A percentile compares a stretch with the other conserved stretches of the same genome.
phyloP scores from a whole-genome alignment of 2,113 vertebrate species.

The Phrynosoma blainvillii region DNA sequence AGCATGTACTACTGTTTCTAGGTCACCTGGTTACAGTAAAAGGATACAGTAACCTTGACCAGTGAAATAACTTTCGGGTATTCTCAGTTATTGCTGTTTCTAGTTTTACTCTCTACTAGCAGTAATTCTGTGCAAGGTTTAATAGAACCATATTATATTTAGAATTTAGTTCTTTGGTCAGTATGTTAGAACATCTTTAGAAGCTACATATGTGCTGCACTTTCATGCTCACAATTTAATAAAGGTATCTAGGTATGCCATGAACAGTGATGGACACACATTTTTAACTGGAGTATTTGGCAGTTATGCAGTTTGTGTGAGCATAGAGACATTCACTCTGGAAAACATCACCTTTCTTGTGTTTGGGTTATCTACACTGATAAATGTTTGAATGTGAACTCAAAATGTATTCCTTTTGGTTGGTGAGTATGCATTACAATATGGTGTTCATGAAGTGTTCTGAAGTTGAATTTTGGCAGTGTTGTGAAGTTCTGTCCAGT shows the following conservation, averaged over 20 bases:
- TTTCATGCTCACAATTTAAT: background rate
- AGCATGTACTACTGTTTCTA: too few relatives aligned
- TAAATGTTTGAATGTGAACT: background rate
- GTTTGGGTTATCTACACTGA: background rate
- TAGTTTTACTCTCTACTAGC: background rate
- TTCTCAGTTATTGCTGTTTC: too few relatives aligned
- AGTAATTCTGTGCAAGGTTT: background rate
- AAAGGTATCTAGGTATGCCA: background rate
- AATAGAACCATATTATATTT: too few relatives aligned
- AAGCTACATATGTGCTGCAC: background rate
- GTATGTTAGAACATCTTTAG: background rate
- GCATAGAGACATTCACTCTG: background rate
- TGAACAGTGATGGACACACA: background rate
- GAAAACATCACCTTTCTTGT: background rate
- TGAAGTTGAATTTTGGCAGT: background rate
- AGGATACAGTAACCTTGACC: too few relatives aligned
- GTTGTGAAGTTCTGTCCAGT: background rate
- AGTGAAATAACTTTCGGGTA: too few relatives aligned
- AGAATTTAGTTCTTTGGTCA: background rate
- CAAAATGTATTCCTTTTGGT: background rate
- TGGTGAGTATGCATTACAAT: background rate
- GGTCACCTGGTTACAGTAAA: too few relatives aligned
- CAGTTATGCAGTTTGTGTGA: background rate
- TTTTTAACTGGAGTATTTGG: background rate
- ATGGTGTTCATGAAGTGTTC: background rate